Evolutionary conservation across 30 jellyfish, hydroid and myxozoan species (phyloP).

Genomic region (Sanderia malayensis): DNA sequence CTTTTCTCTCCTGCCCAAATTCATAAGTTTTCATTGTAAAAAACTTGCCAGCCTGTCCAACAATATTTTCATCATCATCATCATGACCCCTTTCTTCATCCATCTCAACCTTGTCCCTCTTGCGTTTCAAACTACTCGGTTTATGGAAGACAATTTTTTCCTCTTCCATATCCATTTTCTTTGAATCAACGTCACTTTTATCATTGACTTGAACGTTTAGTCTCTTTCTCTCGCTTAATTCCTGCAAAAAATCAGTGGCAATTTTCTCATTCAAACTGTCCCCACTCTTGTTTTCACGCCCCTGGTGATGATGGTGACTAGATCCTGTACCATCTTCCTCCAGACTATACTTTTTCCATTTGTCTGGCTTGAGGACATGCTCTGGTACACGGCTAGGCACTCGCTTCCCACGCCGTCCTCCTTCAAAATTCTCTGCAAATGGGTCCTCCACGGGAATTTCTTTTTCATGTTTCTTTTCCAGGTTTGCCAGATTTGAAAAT

Average conservation of each 20-base stretch:
- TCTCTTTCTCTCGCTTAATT: neutral
- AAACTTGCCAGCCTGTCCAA: neutral
- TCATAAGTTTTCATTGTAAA: neutral
- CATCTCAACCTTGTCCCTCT: neutral
- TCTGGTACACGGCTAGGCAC: neutral
- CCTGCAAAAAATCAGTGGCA: neutral
- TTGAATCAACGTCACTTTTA: too few relatives aligned
- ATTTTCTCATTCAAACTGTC: neutral
- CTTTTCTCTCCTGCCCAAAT: neutral
- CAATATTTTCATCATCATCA: neutral
- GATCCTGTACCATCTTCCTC: constrained; percentile 6
- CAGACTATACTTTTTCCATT: constrained; percentile 1
- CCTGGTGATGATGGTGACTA: too few relatives aligned
- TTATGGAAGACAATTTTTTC: neutral
- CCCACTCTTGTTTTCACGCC: neutral
- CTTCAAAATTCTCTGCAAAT: neutral
- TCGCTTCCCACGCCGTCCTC: neutral
- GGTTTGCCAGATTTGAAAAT: neutral
- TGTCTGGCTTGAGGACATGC: constrained; percentile 2
- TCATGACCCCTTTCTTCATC: too few relatives aligned
- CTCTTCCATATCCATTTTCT: too few relatives aligned
- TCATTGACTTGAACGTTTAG: neutral
- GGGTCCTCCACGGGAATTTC: neutral
- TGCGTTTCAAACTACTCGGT: neutral
- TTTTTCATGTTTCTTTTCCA: neutral